Evolutionary conservation across 2,888 invertebrate genomes (phyloP), one percentile per base, ranked within the genome.

Genomic region (Cryptophagus acutangulus): DNA sequence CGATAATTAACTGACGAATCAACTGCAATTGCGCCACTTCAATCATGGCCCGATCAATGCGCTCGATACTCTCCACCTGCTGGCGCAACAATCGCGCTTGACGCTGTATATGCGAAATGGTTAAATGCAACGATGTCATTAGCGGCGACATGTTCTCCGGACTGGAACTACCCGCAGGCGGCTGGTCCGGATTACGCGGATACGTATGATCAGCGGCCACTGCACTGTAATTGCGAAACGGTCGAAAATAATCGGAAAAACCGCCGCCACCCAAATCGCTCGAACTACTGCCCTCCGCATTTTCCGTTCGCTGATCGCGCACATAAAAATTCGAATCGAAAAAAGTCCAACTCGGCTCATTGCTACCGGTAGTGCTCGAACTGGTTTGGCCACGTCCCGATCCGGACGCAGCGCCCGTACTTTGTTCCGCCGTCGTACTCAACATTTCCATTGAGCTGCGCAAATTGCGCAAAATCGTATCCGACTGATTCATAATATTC

Each of bases 1-100:
- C 78, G 43, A 79, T 76, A 73, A 82, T 79, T 74, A 82, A 75
- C 18, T 70, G 71, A 5, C 81, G 74, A 38, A 83, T 72, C 52
- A 78, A 74, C 49, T 77, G 76, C 54, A 82, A 65, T 45, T 70
- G 70, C n/a, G 65, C 61, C 2, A 69, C 66, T 50, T 70, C 70
- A 17, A 69, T 46, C 65, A 67, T 67, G 2, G 67, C 66, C 17
- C 69, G 45, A 44, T 70, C 69, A 24, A 70, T 67, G 24, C 65
- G 53, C 48, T 66, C 66, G 13, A 68, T 66, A 33, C 58, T 62
- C 43, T 67, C 64, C 15, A 62, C 61, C 49, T 67, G 66, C 20
- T 61, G 56, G 16, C 67, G 43, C 29, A 69, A 49, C 24, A 66
- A 43, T 37, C 66, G 54, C n/a, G 67, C 65, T 46, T 67, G 67